Base-by-base conservation (phyloP, 2,888 invertebrate species). In the Nomada fucata region DNA sequence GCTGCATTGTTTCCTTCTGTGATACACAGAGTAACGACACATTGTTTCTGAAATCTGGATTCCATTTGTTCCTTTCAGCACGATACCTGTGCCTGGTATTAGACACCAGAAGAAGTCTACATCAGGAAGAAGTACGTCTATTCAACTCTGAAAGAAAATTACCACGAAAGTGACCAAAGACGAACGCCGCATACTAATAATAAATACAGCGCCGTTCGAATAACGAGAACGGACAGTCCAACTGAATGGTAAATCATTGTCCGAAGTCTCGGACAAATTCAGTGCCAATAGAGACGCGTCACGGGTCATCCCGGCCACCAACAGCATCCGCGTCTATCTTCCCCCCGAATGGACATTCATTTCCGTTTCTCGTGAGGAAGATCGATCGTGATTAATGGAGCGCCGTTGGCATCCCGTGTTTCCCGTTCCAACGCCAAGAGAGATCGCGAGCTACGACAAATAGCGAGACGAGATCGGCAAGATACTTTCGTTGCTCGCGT, bases 361-460 rank as follows among this genome's bases (percentile, higher is more conserved):
- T 72, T 70, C 60, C 53, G 53, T 79, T 29, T 42, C 52, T 29
- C 59, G 44, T 11, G 44, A 71, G 55, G 63, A 29, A 44, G 65
- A 71, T 72, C 79, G 75, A 74, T 75, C 64, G 57, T 74, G 81
- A 74, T 74, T 53, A 67, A 82, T 81, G 74, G 68, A 42, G 10
- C 55, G 53, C 23, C 64, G 15, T 71, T 5, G 64, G 2, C 36
- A 59, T 64, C 13, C 53, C 47, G 65, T 65, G 79, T 70, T 72
- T 47, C 18, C 71, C 53, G 29, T 7, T 11, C 59, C 60, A 57
- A 63, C 44, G 60, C 23, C 23, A 10, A 11, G 57, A n/a, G 65
- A 65, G 50, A 26, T 53, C 60, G 53, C 23, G 65, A 65, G 69
- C 69, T 82, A 81, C 82, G 81, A 81, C 81, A 82, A 81, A 81